Percentiles rank a stretch among this genome's conserved stretches.
Evolutionary conservation across 2,888 invertebrate genomes (phyloP).

Genomic region (Frankliniella intonsa): DNA sequence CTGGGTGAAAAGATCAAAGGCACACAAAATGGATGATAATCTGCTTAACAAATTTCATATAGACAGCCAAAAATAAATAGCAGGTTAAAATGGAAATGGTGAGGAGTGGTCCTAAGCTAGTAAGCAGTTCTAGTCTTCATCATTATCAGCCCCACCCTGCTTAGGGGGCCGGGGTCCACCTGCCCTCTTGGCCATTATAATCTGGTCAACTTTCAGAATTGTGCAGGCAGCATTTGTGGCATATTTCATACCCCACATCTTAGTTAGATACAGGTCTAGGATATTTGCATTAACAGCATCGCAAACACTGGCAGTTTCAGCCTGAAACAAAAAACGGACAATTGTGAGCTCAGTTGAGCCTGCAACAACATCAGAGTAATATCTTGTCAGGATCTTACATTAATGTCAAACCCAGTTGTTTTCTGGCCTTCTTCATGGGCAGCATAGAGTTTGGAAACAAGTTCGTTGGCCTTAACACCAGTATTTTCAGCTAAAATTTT

Average conservation of each 20-base stretch:
- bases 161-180: conserved; percentile 84
- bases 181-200: conserved; percentile 96
- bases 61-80: neutral
- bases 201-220: conserved; percentile 91
- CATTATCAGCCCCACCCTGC: conserved; percentile 58
- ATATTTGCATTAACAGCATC: conserved; percentile 76
- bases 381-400: conserved; percentile 49
- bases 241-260: conserved; percentile 93
- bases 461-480: conserved; percentile 81
- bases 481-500: conserved; percentile 92
- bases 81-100: neutral
- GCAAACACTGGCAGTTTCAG: conserved; percentile 61
- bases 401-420: conserved; percentile 81
- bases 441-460: conserved; percentile 83
- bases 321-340: conserved; percentile 40
- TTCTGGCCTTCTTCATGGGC: conserved; percentile 87
- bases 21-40: neutral
- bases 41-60: neutral
- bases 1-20: neutral
- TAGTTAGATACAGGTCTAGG: conserved; percentile 76
- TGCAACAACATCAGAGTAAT: conserved; percentile 31
- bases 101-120: neutral
- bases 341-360: conserved; percentile 49
- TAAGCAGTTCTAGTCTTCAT: conserved; percentile 55
- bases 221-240: conserved; percentile 90